Percentiles rank a stretch among this genome's conserved stretches.
Evolutionary conservation across 53 echinoderm and acorn worm species (phyloP).

Genomic region (Holothuria leucospilota): DNA sequence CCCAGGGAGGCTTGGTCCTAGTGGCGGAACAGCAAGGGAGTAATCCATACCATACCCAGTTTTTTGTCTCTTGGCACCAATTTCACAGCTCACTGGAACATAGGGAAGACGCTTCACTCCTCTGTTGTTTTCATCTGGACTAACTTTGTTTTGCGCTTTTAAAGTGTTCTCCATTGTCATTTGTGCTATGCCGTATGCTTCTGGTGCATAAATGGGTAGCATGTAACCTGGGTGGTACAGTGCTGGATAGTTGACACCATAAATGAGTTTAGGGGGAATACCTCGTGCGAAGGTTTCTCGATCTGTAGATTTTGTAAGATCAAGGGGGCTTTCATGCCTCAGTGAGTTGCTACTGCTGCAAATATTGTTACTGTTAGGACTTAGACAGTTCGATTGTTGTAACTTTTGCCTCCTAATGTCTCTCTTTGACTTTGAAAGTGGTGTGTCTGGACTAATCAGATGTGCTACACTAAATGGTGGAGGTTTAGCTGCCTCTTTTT

Average conservation of each 20-base stretch:
- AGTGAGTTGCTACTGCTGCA: background rate
- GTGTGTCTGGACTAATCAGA: conserved; percentile 47
- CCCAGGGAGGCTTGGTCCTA: conserved; percentile 38
- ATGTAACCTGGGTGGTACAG: conserved; percentile 85
- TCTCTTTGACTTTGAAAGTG: conserved; percentile 9
- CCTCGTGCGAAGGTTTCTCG: conserved; percentile 33
- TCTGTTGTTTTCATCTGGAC: background rate
- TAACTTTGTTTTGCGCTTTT: conserved; percentile 69
- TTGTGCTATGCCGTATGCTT: conserved; percentile 51
- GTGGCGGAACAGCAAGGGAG: conserved; percentile 56
- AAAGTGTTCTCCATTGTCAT: conserved; percentile 84
- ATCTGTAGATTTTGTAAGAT: conserved; percentile 85
- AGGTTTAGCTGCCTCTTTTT: conserved; percentile 27
- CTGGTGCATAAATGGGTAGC: conserved; percentile 72
- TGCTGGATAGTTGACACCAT: conserved; percentile 88
- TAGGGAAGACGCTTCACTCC: conserved; percentile 64
- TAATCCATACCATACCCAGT: conserved; percentile 72
- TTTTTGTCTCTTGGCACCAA: conserved; percentile 45
- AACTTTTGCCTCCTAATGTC: conserved; percentile 14
- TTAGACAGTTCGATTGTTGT: conserved; percentile 10
- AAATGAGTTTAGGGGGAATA: conserved; percentile 73
- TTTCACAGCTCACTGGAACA: conserved; percentile 25
- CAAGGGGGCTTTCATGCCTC: conserved; percentile 71
- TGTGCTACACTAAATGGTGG: conserved; percentile 51
- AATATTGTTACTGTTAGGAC: background rate